Base-by-base conservation (phyloP, 2,113 vertebrate species). In the Mus pahari region DNA sequence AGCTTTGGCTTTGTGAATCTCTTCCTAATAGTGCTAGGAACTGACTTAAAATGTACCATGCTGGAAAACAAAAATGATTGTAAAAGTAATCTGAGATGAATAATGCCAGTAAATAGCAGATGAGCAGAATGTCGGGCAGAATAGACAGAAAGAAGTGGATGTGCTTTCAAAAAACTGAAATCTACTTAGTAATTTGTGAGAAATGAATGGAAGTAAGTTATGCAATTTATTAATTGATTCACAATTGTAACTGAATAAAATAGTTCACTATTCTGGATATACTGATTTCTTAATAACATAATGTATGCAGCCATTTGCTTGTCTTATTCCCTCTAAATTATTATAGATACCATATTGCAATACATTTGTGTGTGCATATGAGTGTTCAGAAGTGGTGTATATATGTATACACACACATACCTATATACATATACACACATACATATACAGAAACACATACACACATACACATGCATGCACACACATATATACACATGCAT, bases 1-100 rank as follows among this genome's bases (percentile, higher is more conserved):
- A 28, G 60, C 71, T 97, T 92, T 87, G 39, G 74, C 64, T 87
- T 92, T 86, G 58, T 90, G 84, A 89, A 93, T 84, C 50, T 84
- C 64, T 93, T 92, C 39, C n/a, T 42, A 95, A 36, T 42, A 82
- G 39, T 66, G 33, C n/a, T 81, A n/a, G 16, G 93, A 90, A 84
- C 3, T 60, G 22, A 45, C 39, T 91, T 92, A 86, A 92, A 95
- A 90, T 78, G 16, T 58, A 78, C 28, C 31, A 73, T 60, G 82
- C 83, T 28, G 83, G 62, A 81, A 95, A 92, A 93, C 45, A 75
- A 94, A 93, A 92, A 39, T 81, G 64, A 93, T 68, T 86, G 11
- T 55, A 39, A 66, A 71, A 36, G 79, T 31, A 58, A 95, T 74
- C 66, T 89, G 53, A 70, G 42, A 86, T 62, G 33, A 9, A 45